Evolutionary conservation across 2,113 vertebrate genomes (phyloP).

Genomic region (Corythoichthys haematopterus): DNA sequence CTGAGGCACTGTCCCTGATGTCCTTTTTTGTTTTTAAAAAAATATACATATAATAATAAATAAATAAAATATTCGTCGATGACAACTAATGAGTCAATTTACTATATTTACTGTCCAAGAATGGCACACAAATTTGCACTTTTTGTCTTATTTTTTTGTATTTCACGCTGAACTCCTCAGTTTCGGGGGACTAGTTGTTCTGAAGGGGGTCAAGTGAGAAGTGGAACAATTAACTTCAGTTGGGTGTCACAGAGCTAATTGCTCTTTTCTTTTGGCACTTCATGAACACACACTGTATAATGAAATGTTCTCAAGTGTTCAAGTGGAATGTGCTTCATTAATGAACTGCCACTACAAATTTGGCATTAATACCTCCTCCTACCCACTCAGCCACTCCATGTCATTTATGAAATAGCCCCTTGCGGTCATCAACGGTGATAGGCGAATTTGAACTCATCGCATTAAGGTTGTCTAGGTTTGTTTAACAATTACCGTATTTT

Average conservation of each 20-base stretch:
- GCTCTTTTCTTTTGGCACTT: neutral
- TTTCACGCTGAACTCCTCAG: neutral
- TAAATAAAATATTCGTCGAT: no score
- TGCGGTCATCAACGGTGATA: neutral
- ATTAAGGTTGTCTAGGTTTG: no score
- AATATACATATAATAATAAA: no score
- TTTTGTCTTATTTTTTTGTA: neutral
- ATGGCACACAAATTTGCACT: neutral
- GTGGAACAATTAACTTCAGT: neutral
- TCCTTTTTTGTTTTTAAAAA: no score
- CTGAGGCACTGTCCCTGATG: no score
- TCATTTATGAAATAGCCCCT: constrained; percentile 27
- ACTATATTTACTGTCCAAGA: no score
- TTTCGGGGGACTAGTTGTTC: neutral
- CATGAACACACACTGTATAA: neutral
- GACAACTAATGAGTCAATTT: no score
- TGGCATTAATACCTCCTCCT: constrained; percentile 22
- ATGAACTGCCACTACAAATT: constrained; percentile 30
- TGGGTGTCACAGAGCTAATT: neutral
- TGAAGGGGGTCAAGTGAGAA: neutral
- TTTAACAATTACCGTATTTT: no score
- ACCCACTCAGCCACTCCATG: constrained; percentile 16
- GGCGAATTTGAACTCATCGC: no score
- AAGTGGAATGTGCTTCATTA: constrained; percentile 17
- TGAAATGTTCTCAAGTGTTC: neutral